Conservation (phyloP, 2,113 vertebrate genomes). For the Columba livia region DNA sequence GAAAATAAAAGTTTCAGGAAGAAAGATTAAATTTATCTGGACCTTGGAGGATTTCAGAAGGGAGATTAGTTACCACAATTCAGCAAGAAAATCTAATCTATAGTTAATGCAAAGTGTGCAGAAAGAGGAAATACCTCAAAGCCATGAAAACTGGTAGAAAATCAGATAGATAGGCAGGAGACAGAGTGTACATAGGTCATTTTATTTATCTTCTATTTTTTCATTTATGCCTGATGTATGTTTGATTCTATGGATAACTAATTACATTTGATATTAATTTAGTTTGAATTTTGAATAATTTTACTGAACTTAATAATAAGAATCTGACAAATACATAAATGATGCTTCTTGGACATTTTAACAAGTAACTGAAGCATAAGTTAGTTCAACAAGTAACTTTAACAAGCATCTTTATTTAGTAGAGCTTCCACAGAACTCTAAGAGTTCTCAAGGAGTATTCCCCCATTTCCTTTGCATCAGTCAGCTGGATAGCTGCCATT, state of each 20-base stretch:
- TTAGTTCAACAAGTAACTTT: neutral
- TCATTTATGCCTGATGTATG: neutral
- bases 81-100: conserved; percentile 7
- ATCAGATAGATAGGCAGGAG: neutral
- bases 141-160: neutral
- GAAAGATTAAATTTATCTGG: conserved; percentile 3
- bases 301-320: neutral
- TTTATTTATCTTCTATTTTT: neutral
- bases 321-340: neutral
- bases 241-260: neutral
- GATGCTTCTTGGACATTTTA: neutral
- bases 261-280: neutral
- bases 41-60: conserved; percentile 1
- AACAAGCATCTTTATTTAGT: neutral
- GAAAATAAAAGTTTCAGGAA: conserved; percentile 8
- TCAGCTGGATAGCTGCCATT: neutral
- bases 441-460: neutral
- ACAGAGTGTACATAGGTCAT: neutral
- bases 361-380: too few species aligned
- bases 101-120: neutral
- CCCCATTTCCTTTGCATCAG: neutral
- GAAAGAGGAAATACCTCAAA: neutral
- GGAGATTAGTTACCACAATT: neutral
- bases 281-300: neutral
- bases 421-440: neutral